Base-by-base conservation (phyloP, 2,113 vertebrate species). In the Albula glossodonta region DNA sequence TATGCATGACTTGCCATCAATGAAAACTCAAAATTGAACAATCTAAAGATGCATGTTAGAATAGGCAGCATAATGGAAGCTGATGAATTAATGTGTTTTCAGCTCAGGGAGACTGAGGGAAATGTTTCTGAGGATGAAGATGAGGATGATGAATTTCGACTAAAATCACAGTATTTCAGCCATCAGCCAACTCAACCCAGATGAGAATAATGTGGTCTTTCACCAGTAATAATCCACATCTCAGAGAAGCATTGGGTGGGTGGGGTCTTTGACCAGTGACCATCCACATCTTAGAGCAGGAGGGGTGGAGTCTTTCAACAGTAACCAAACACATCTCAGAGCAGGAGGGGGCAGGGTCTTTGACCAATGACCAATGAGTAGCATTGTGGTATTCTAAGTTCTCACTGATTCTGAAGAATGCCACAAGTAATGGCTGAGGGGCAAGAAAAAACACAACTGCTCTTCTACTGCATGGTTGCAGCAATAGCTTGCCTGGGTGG, bases 401-500 rank as follows among this genome's bases (percentile, higher is more conserved):
- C 63, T 22, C 63, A 22, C 5, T 22, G 22, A 7, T 31, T 74
- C 17, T n/a, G 22, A 3, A 22, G 3, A 4, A 41, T 15, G 50
- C 22, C 51, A 25, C 51, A 53, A n/a, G 25, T 51, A 78, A 52
- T 52, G 51, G 31, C 31, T 0, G 51, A 84, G 17, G 74, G 31
- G 74, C 51, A 19, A 19, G 22, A 1, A 49, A 51, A 3, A 31
- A 51, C 70, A 84, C 57, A 2, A 57, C 11, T 22, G 15, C 15
- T 70, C 63, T 4, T 57, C 78, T 79, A 51, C 51, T 56, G 51
- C 15, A 10, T 22, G 25, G 13, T 17, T n/a, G 22, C 49, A 50
- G 83, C 17, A 51, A 78, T 52, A 78, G 22, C 66, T 13, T 77
- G 74, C 83, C 77, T 77, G 31, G 22, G 63, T n/a, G n/a, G n/a